A percentile compares a stretch with the other conserved stretches of the same genome.
Evolutionary conservation across 2,797 vertebrate species (phyloP).

Genomic region (Graptemys geographica): DNA sequence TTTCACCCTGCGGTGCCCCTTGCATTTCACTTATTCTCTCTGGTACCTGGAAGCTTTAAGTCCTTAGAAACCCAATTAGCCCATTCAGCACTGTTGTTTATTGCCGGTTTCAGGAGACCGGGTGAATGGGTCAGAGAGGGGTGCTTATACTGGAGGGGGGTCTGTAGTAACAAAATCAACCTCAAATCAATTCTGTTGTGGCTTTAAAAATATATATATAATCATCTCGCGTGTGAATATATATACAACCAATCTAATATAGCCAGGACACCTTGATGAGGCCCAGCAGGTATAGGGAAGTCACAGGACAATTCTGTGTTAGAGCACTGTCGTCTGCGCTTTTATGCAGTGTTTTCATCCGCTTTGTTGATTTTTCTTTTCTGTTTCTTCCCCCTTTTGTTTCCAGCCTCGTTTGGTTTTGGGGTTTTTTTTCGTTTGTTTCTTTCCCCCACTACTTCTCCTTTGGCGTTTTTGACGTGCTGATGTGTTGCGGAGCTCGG

Average conservation of each 20-base stretch:
- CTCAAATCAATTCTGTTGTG: slow-evolving; percentile 18
- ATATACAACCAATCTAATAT: neutral
- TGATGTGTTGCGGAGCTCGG: slow-evolving; percentile 85
- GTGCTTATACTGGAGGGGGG: slow-evolving; percentile 44
- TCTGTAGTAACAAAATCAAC: slow-evolving; percentile 27
- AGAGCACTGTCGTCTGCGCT: slow-evolving; percentile 87
- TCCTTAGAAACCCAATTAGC: slow-evolving; percentile 43
- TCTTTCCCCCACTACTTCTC: slow-evolving; percentile 67
- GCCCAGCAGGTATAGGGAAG: slow-evolving; percentile 55
- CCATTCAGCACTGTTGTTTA: neutral
- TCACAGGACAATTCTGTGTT: slow-evolving; percentile 20
- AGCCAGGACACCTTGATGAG: slow-evolving; percentile 44
- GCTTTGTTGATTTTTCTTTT: slow-evolving; percentile 85
- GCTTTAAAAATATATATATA: neutral
- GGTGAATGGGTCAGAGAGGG: neutral
- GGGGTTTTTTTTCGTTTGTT: slow-evolving; percentile 66
- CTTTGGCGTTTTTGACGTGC: slow-evolving; percentile 80
- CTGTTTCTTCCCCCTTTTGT: slow-evolving; percentile 79
- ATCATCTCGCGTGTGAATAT: neutral
- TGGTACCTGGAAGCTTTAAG: slow-evolving; percentile 78
- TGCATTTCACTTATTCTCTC: slow-evolving; percentile 69
- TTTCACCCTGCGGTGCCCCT: slow-evolving; percentile 63
- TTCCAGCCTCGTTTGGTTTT: slow-evolving; percentile 75
- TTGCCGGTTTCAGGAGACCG: neutral
- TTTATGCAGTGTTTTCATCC: slow-evolving; percentile 91